These are phyloP conservation scores for Antheraea mylitta DNA, from an alignment of 1,140 invertebrate species.

Conservation along the genomic window DNA sequence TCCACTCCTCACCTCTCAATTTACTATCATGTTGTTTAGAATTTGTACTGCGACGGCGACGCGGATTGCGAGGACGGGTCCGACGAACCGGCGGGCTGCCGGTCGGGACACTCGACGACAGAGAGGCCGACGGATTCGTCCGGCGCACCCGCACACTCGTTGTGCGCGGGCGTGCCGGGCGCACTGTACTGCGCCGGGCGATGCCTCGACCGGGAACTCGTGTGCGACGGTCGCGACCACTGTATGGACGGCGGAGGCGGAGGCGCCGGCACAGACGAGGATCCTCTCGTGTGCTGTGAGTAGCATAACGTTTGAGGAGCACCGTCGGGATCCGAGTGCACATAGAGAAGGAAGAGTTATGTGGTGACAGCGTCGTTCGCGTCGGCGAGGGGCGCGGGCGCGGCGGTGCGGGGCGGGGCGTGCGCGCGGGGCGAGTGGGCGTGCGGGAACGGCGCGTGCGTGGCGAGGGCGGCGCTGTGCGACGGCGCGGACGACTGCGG, in stretches of 20 bases:
- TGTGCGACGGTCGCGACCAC: constrained; percentile 81
- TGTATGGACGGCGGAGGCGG: constrained; percentile 21
- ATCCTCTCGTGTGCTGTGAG: constrained; percentile 20
- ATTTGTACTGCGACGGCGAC: constrained; percentile 91
- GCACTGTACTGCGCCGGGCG: constrained; percentile 74
- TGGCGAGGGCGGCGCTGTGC: too few relatives aligned
- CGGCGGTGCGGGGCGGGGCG: constrained; percentile 87
- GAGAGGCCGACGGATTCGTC: constrained; percentile 26
- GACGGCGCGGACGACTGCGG: constrained; percentile 84
- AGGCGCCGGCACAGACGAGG: constrained; percentile 25
- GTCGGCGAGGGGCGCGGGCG: constrained; percentile 79
- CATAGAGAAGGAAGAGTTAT: constrained; percentile 13
- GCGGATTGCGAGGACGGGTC: constrained; percentile 88
- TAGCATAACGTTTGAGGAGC: neutral
- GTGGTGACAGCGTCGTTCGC: constrained; percentile 45
- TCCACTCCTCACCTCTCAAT: too few relatives aligned
- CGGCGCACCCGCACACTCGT: constrained; percentile 12
- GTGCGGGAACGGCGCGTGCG: too few relatives aligned
- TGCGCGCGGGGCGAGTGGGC: constrained; percentile 81
- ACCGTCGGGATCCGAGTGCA: constrained; percentile 9
- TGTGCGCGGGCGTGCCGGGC: constrained; percentile 47
- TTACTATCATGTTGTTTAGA: constrained; percentile 77
- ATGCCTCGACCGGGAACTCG: constrained; percentile 83
- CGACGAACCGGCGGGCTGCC: constrained; percentile 89
- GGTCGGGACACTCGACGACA: constrained; percentile 16